phyloP scores from a whole-genome alignment of 2,113 vertebrate genomes.

The Rhabdornis inornatus region DNA sequence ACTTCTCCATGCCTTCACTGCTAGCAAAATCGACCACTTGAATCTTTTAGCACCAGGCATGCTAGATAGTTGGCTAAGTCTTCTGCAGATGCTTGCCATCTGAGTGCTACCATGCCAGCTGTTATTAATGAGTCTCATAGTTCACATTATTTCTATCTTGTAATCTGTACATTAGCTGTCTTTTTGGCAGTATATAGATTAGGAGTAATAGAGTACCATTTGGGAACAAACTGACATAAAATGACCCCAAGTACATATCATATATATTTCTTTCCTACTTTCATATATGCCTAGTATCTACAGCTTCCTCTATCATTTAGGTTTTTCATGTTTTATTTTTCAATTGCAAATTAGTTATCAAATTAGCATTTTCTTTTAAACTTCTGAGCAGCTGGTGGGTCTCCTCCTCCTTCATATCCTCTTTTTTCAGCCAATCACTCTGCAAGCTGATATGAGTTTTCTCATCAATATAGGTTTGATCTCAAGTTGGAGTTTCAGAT shows the following conservation, averaged over 20 bases:
- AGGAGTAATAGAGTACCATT: background rate
- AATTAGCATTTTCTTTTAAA: background rate
- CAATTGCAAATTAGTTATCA: background rate
- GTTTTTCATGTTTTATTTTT: background rate
- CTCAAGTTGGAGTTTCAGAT: background rate
- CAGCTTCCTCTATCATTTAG: background rate
- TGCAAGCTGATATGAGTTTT: background rate
- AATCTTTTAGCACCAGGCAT: background rate
- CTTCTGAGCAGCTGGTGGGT: background rate
- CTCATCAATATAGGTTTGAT: background rate
- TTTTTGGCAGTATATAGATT: background rate
- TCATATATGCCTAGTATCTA: background rate
- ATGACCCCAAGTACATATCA: background rate
- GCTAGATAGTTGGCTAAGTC: background rate
- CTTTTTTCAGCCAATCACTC: background rate
- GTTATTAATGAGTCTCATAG: background rate
- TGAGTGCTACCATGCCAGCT: background rate
- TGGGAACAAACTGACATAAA: background rate
- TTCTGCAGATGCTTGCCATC: background rate
- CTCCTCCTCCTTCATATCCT: background rate
- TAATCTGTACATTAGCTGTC: background rate
- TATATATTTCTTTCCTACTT: background rate
- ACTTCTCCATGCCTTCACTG: background rate
- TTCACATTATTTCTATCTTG: background rate
- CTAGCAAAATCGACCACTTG: background rate